Evolutionary conservation across 2,113 vertebrate species (phyloP).

Genomic region (Pyrgilauda ruficollis): DNA sequence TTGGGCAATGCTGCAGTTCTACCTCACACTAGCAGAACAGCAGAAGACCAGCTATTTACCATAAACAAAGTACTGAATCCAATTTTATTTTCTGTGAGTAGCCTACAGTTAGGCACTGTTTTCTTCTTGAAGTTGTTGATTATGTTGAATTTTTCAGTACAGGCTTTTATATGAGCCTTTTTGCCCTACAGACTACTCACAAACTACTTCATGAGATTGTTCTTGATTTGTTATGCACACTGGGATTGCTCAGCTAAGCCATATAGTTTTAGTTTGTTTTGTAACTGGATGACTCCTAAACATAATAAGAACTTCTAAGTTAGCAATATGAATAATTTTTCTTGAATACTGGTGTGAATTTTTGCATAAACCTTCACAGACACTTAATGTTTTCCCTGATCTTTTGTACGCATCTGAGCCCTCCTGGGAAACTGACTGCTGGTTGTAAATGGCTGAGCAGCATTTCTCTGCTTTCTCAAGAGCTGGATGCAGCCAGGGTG

Average conservation of each 20-base stretch:
- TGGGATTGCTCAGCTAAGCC: not conserved
- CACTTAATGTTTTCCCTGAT: not conserved
- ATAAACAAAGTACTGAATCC: not conserved
- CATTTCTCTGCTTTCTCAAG: not conserved
- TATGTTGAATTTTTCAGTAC: not conserved
- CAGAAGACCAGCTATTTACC: not conserved
- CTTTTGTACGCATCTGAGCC: accelerated
- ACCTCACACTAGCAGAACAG: not conserved
- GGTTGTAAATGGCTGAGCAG: not conserved
- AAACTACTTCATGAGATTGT: not conserved
- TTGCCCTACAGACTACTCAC: not conserved
- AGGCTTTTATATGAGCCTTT: not conserved
- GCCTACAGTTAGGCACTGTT: not conserved
- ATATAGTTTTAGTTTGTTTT: not conserved
- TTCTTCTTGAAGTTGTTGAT: not conserved
- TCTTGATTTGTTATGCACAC: not conserved
- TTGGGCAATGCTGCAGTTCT: not conserved
- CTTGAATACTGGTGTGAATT: not conserved
- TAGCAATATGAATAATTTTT: not conserved
- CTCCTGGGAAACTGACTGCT: not conserved
- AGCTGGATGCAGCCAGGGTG: not conserved
- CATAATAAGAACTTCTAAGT: not conserved
- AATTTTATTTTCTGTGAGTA: not conserved
- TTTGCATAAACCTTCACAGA: not conserved
- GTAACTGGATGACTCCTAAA: not conserved